A percentile compares a stretch with the other conserved stretches of the same genome.
Evolutionary conservation across 2,888 invertebrate genomes (phyloP).

Genomic region (Caenorhabditis parvicauda): DNA sequence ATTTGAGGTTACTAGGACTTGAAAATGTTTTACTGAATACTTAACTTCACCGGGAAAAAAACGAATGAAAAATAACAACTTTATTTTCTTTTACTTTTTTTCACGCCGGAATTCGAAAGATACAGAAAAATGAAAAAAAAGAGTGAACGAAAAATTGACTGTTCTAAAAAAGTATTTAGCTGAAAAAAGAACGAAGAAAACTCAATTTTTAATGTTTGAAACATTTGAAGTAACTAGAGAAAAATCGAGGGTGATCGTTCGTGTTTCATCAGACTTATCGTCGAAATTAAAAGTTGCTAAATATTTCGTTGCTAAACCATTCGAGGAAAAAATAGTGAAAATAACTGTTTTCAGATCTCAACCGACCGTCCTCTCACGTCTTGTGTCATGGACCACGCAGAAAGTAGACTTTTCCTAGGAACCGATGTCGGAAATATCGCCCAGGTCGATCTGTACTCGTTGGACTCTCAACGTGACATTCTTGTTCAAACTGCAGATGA

Average conservation of each 20-base stretch:
- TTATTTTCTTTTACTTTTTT: background rate
- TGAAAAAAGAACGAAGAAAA: too few species aligned
- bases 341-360: slow-evolving; percentile 28
- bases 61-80: background rate
- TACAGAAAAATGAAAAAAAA: background rate
- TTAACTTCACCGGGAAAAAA: background rate
- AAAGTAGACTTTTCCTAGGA: slow-evolving; percentile 46
- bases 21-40: background rate
- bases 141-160: background rate
- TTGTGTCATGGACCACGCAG: slow-evolving; percentile 47
- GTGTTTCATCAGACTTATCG: too few species aligned
- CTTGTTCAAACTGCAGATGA: slow-evolving; percentile 34
- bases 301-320: too few species aligned
- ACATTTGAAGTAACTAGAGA: too few species aligned
- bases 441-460: slow-evolving; percentile 34
- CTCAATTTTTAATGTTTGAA: too few species aligned
- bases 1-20: too few species aligned
- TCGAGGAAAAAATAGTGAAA: background rate
- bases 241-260: too few species aligned
- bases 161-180: too few species aligned
- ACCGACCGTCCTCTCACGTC: slow-evolving; percentile 47
- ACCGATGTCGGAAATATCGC: slow-evolving; percentile 47
- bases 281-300: too few species aligned
- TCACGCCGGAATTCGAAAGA: background rate
- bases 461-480: slow-evolving; percentile 17